phyloP scores from a whole-genome alignment of 1,140 invertebrate genomes.

The Nomia melanderi region DNA sequence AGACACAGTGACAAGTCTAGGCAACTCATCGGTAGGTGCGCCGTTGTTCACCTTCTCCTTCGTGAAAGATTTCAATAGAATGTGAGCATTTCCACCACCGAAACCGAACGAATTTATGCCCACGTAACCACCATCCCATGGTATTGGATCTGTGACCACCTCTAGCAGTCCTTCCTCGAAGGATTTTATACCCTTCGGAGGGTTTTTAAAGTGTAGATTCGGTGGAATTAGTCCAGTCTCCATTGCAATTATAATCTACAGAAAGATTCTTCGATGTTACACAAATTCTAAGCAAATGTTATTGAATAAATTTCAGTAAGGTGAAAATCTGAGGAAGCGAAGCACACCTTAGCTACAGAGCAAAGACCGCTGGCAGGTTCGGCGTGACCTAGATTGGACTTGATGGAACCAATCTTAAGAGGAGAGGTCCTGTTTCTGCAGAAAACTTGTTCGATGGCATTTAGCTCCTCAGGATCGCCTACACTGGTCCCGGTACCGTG shows the following conservation, averaged over 20 bases:
- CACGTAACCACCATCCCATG: constrained; percentile 83
- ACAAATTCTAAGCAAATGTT: background rate
- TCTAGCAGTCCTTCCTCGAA: constrained; percentile 84
- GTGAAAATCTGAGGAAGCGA: background rate
- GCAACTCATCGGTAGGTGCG: constrained; percentile 80
- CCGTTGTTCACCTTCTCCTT: constrained; percentile 82
- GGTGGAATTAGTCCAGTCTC: constrained; percentile 86
- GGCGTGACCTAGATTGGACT: constrained; percentile 96
- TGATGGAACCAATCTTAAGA: constrained; percentile 93
- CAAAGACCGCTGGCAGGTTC: constrained; percentile 94
- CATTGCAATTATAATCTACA: constrained; percentile 85
- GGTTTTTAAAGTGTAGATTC: constrained; percentile 87
- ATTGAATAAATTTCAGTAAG: constrained; percentile 1
- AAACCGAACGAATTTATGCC: constrained; percentile 86
- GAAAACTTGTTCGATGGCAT: constrained; percentile 92
- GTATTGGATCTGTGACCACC: constrained; percentile 84
- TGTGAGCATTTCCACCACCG: constrained; percentile 85
- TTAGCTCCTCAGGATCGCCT: constrained; percentile 94
- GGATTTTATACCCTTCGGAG: constrained; percentile 86
- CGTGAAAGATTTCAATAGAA: constrained; percentile 83
- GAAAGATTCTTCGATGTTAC: constrained; percentile 12
- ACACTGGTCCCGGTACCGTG: constrained; percentile 93
- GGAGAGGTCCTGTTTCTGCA: constrained; percentile 86
- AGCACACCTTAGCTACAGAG: constrained; percentile 89
- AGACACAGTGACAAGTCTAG: constrained; percentile 84